Evolutionary conservation across 2,797 vertebrate species (phyloP).

Genomic region (Rousettus madagascariensis): DNA sequence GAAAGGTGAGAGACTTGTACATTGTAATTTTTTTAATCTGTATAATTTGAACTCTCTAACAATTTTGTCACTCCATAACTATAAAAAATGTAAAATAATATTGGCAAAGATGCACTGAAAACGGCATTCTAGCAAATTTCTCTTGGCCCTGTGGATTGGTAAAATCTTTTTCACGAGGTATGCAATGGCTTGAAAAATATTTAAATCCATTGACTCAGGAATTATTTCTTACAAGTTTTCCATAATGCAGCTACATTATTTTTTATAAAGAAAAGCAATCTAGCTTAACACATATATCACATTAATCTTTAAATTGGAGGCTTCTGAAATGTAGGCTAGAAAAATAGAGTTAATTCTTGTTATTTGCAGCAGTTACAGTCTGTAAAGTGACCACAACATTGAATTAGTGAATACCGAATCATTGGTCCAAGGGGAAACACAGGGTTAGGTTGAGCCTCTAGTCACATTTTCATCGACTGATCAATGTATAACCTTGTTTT

Average conservation of each 20-base stretch:
- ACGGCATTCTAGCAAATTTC: neutral
- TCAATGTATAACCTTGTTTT: neutral
- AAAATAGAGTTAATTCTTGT: neutral
- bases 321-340: neutral
- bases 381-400: neutral
- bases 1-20: neutral
- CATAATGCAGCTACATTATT: neutral
- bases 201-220: neutral
- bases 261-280: neutral
- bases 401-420: neutral
- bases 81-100: neutral
- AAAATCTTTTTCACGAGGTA: neutral
- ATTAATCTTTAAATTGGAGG: neutral
- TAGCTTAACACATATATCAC: neutral
- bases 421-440: neutral
- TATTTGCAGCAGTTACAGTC: neutral
- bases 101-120: neutral
- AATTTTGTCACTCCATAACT: neutral
- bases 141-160: neutral
- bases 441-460: neutral
- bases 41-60: slow-evolving; percentile 4
- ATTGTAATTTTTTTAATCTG: neutral
- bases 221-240: slow-evolving; percentile 3
- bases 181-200: neutral
- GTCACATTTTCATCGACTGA: neutral